Percentiles rank a stretch among this genome's conserved stretches.
These are phyloP conservation scores for Oceanites oceanicus DNA, from an alignment of 2,113 vertebrate genomes.

Conservation along the genomic window DNA sequence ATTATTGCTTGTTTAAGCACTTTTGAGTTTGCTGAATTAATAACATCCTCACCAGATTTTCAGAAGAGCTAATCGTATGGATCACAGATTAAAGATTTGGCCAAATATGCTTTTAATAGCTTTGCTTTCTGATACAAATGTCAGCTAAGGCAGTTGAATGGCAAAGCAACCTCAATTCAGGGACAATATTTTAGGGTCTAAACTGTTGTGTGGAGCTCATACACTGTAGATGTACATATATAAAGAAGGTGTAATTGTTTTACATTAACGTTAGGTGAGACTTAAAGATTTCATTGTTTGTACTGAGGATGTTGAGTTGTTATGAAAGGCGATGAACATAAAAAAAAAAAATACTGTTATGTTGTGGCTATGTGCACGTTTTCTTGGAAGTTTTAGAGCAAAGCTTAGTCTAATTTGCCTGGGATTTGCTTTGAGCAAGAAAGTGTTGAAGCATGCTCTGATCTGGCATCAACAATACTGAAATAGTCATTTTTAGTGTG, in stretches of 20 bases:
- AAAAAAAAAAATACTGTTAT: fast-evolving
- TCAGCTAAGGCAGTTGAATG: background rate
- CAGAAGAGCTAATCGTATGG: background rate
- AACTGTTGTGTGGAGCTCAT: background rate
- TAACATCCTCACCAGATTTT: background rate
- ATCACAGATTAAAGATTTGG: background rate
- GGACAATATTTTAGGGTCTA: background rate
- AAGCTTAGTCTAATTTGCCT: background rate
- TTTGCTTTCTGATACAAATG: background rate
- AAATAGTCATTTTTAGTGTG: background rate
- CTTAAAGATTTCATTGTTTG: background rate
- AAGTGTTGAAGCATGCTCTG: background rate
- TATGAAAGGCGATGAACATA: background rate
- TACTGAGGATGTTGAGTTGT: background rate
- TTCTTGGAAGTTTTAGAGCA: background rate
- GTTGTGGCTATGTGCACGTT: background rate
- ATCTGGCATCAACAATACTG: background rate
- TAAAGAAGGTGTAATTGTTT: background rate
- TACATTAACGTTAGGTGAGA: background rate
- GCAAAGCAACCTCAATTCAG: background rate
- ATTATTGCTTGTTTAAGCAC: background rate
- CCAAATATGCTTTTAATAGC: background rate
- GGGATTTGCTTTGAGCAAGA: background rate
- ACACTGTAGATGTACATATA: background rate
- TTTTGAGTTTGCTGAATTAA: background rate